Base-by-base conservation (phyloP, 2,888 invertebrate species). In the Linyphia triangularis region DNA sequence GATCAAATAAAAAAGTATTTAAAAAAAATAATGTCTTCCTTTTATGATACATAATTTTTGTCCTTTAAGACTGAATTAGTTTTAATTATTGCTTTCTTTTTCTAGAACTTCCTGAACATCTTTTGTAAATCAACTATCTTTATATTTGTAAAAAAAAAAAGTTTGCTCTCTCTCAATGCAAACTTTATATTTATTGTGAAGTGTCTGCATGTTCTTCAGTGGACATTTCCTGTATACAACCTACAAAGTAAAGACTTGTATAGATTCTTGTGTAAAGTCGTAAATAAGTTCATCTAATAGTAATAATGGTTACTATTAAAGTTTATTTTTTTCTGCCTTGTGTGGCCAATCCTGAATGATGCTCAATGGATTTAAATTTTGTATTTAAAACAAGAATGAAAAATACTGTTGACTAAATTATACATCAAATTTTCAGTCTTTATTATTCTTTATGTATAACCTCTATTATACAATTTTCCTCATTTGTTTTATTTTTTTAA, bases 71-170 rank as follows among this genome's bases (percentile, higher is more conserved):
- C n/a, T 13, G n/a, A 4, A 51, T 3, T 51, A 16, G 51, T 51
- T n/a, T n/a, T n/a, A n/a, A n/a, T n/a, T 30, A 26, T 28, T 13
- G 13, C 16, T 24, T 72, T 13, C 43, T 24, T 24, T 43, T 51
- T 72, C 10, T 24, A 72, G 43, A 72, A 72, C 43, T 72, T 72
- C 72, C 51, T 72, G 43, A 72, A 72, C 24, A 26, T 37, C 10
- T 43, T 72, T 72, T 26, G 24, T 43, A 43, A 6, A 43, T 43
- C 7, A 70, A 70, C 2, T 37, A 40, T 24, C 24, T 72, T 26
- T 72, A 43, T 22, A 26, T 43, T 24, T 72, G 13, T 51, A 26
- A 40, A 26, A 72, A 22, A 24, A 19, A 69, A 33, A 69, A 33
- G 22, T 30, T 19, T 63, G 63, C 9, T 9, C 51, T 51, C n/a